A percentile compares a stretch with the other conserved stretches of the same genome.
Conservation (phyloP, 2,888 invertebrate genomes). For the Coelinius sp. region DNA sequence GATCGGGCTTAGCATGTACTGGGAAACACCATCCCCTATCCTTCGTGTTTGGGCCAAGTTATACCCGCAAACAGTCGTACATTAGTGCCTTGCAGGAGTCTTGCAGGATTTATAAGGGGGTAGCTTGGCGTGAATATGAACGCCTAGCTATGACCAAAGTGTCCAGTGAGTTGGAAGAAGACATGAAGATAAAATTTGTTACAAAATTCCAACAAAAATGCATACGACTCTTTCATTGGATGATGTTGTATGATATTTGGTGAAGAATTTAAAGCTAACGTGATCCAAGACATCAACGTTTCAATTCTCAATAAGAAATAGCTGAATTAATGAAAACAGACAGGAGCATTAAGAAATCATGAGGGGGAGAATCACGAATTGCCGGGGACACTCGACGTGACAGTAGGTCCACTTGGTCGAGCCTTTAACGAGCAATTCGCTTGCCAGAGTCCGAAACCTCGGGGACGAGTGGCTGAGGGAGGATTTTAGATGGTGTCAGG, state of each 20-base stretch:
- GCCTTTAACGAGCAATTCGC: conserved; percentile 63
- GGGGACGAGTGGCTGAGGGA: conserved; percentile 50
- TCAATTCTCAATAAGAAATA: background rate
- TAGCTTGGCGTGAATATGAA: conserved; percentile 57
- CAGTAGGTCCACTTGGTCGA: conserved; percentile 35
- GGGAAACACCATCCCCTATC: conserved; percentile 66
- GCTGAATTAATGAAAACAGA: background rate
- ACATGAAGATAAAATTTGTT: background rate
- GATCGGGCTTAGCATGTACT: conserved; percentile 69
- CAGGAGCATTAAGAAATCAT: conserved; percentile 1
- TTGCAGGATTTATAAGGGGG: conserved; percentile 69
- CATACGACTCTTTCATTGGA: background rate
- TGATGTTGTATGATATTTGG: background rate
- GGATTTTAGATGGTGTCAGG: conserved; percentile 43
- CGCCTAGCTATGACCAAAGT: conserved; percentile 51
- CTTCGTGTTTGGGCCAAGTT: conserved; percentile 70
- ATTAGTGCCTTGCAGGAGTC: conserved; percentile 69
- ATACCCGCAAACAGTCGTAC: conserved; percentile 72
- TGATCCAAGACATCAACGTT: background rate
- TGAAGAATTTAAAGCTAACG: background rate
- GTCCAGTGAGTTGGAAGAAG: conserved; percentile 50
- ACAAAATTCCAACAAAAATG: background rate
- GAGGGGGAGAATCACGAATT: background rate
- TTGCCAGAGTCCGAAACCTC: conserved; percentile 34
- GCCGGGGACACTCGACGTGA: conserved; percentile 3